Base-by-base conservation (phyloP, 2,797 vertebrate species). In the Gallirallus australis region DNA sequence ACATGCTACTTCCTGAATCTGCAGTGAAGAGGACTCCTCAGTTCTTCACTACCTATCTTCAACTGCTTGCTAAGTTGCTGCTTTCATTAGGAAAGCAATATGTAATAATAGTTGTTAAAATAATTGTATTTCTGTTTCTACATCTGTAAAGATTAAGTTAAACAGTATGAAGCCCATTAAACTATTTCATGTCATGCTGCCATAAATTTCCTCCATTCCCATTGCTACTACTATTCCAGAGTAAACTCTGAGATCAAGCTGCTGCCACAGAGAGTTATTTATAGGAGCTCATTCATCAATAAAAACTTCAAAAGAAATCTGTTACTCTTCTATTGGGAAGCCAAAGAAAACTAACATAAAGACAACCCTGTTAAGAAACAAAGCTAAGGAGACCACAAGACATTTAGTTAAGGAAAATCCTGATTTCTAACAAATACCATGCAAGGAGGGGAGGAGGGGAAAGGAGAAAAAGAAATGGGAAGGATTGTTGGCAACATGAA, bases 241-340 rank as follows among this genome's bases (percentile, higher is more conserved):
- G 96, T 95, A 95, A 96, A 96, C 96, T 94, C 83, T 86, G 97
- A 97, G 97, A 97, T 96, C 91, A 94, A 97, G 96, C 93, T 91
- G 97, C 97, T 96, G 94, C 98, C 97, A 97, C 69, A 75, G 76
- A 95, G 95, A 97, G 97, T 97, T 98, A 98, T 98, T 98, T 98
- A 98, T 98, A 98, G 98, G 97, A 90, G 96, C 96, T 97, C 97
- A 97, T 98, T 98, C 97, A 98, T 98, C 98, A 98, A 97, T 98
- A 97, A 98, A 98, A 98, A 98, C 97, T 98, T 98, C 98, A 98
- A 98, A 98, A 97, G 96, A 96, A 97, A 98, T 97, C 96, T 96
- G 94, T 97, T 97, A 85, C 94, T 95, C 97, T 98, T 98, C 97
- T 97, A 94, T 97, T 93, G 96, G 96, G 91, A 96, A 97, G 97